Conservation (phyloP, 2,888 invertebrate species). For the Parnassius glacialis region DNA sequence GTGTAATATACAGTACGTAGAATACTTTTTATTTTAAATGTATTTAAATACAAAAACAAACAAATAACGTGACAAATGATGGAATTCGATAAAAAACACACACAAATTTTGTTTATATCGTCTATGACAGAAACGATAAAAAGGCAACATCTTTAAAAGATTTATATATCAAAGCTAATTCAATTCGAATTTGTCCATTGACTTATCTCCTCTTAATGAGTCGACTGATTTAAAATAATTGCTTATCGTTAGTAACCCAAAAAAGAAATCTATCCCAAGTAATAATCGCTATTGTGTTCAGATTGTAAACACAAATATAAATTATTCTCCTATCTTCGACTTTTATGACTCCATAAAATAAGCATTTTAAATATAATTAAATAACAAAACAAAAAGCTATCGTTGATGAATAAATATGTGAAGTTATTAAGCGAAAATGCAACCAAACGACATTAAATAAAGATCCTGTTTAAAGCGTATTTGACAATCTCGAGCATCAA, state of each 20-base stretch:
- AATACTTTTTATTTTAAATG: no score
- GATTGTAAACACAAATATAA: slow-evolving; percentile 7
- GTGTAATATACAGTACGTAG: no score
- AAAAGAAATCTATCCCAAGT: slow-evolving; percentile 14
- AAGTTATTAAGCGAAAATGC: no score
- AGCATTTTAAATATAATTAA: slow-evolving; percentile 11
- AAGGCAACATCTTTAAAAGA: slow-evolving; percentile 1
- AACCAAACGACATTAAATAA: no score
- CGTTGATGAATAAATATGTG: no score
- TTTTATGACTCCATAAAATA: slow-evolving; percentile 17
- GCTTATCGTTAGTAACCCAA: slow-evolving; percentile 7
- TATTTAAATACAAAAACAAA: no score
- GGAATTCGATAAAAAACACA: no score
- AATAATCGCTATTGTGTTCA: slow-evolving; percentile 18
- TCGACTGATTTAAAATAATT: slow-evolving; percentile 19
- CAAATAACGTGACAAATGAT: no score
- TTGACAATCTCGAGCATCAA: background rate
- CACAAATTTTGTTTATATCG: no score
- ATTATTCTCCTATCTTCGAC: slow-evolving; percentile 5
- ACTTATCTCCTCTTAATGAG: slow-evolving; percentile 15
- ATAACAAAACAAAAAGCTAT: slow-evolving; percentile 13
- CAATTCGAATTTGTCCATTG: slow-evolving; percentile 16
- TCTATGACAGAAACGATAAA: background rate
- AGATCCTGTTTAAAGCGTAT: slow-evolving; percentile 6
- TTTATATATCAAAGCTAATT: slow-evolving; percentile 16